Evolutionary conservation across 2,113 vertebrate genomes (phyloP), one percentile per base, ranked within the genome.

Genomic region (Austrofundulus limnaeus): DNA sequence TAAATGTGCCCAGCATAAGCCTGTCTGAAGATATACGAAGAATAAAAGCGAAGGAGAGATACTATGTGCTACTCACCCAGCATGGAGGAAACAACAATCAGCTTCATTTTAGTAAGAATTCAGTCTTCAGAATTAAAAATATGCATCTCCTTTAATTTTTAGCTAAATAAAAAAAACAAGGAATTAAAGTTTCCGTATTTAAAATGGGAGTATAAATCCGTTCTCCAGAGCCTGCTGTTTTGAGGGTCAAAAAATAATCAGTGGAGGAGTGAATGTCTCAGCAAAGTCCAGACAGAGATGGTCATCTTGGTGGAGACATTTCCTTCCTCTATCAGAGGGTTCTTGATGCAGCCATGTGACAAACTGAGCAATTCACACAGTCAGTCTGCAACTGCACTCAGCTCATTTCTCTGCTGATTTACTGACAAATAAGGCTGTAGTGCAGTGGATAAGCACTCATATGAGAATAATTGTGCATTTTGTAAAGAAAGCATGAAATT

Each of bases 221-320:
- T 75, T 56, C 64, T 23, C 17, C 17, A 1, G 12, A 61, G 17
- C 20, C 21, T 48, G 48, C 63, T 51, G 45, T 5, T 52, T 63
- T 31, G 15, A 9, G 6, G 42, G 23, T 24, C 11, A 56, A n/a
- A 48, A 24, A 64, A n/a, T 48, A 4, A 37, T 41, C 17, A 31
- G 17, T 21, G 42, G 73, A 68, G 66, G 74, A 46, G 47, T 43
- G 47, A 39, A 58, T 69, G 38, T 55, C 55, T 48, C 41, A 67
- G 53, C 15, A 59, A 51, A 72, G 47, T 31, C 28, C 37, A 63
- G 38, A 57, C 45, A 72, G 66, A 80, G 88, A 88, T 86, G 75
- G 25, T 57, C 63, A 90, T 88, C 83, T 88, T 78, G 83, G 82
- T 84, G 81, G 78, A 80, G 86, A 65, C 83, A 15, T 82, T 90